phyloP scores from a whole-genome alignment of 2,888 invertebrate species.

The Sialis fuliginosa region DNA sequence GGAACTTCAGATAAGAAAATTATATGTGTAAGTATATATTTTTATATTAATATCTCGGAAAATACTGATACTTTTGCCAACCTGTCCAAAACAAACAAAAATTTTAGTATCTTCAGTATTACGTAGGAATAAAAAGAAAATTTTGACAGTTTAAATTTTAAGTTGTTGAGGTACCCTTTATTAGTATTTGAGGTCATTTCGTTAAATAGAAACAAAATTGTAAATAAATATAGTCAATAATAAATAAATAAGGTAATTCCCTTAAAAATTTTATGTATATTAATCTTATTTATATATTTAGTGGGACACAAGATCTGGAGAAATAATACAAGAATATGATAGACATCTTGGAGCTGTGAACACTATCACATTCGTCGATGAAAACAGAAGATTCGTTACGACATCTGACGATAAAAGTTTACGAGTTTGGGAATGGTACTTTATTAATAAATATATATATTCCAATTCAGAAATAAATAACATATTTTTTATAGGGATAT shows the following conservation, averaged over 20 bases:
- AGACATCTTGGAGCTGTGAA: conserved; percentile 97
- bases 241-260: not conserved
- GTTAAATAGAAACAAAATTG: too few relatives aligned
- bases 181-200: too few relatives aligned
- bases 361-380: conserved; percentile 97
- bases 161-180: too few relatives aligned
- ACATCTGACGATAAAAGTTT: conserved; percentile 99
- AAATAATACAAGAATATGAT: conserved; percentile 96
- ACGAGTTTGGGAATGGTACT: conserved; percentile 96
- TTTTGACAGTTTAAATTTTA: too few relatives aligned
- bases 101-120: too few relatives aligned
- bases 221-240: not conserved
- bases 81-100: not conserved
- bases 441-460: conserved; percentile 3
- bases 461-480: not conserved
- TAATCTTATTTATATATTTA: conserved; percentile 23
- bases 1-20: conserved; percentile 99
- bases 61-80: not conserved
- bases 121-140: too few relatives aligned
- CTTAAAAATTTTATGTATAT: not conserved
- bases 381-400: conserved; percentile 92
- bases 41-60: not conserved
- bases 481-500: conserved; percentile 42
- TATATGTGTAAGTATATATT: conserved; percentile 63
- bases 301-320: conserved; percentile 94